phyloP scores from a whole-genome alignment of 1,140 invertebrate genomes.

The Octopus bimaculoides region DNA sequence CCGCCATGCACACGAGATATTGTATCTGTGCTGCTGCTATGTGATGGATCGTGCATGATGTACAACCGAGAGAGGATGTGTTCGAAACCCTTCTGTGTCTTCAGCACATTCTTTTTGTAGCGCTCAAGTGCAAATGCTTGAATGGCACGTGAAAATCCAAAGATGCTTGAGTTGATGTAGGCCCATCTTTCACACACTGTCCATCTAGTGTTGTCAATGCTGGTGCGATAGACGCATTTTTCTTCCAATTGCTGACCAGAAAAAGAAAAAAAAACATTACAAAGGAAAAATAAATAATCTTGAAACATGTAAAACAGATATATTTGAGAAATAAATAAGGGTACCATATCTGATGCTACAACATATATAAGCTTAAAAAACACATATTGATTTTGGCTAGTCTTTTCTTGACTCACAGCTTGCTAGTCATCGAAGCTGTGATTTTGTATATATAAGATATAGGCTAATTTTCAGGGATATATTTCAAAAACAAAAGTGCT shows the following conservation, averaged over 20 bases:
- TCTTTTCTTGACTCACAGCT: too few relatives aligned
- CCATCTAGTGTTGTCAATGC: slow-evolving; percentile 69
- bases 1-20: slow-evolving; percentile 3
- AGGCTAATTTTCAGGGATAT: too few relatives aligned
- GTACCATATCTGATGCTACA: too few relatives aligned
- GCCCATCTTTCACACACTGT: slow-evolving; percentile 77
- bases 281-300: background rate
- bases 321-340: too few relatives aligned
- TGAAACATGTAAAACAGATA: background rate
- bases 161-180: slow-evolving; percentile 79
- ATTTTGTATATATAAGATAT: too few relatives aligned
- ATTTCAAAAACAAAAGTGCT: too few relatives aligned
- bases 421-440: too few relatives aligned
- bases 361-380: too few relatives aligned
- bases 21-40: background rate
- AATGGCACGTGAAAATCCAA: slow-evolving; percentile 82
- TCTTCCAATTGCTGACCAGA: slow-evolving; percentile 77
- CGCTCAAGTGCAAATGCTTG: slow-evolving; percentile 83
- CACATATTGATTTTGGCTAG: too few relatives aligned
- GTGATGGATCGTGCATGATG: slow-evolving; percentile 16
- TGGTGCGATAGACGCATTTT: slow-evolving; percentile 77
- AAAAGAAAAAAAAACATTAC: slow-evolving; percentile 18
- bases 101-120: slow-evolving; percentile 79
- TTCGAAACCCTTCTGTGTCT: slow-evolving; percentile 81
- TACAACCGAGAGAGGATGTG: slow-evolving; percentile 32